Conservation (phyloP, 2,113 vertebrate genomes). For the Cavia porcellus region DNA sequence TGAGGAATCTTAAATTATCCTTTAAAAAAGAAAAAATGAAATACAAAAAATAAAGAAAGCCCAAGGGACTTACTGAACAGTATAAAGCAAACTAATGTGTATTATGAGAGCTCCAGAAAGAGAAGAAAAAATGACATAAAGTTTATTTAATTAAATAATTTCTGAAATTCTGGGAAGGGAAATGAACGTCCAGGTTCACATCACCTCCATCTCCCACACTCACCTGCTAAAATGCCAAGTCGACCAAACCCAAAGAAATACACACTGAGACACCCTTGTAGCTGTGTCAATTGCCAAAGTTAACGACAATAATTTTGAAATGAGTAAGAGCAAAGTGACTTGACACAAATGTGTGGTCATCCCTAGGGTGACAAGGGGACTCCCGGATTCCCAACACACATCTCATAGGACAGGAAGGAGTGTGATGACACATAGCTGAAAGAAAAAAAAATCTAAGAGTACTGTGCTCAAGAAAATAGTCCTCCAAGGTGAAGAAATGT, state of each 20-base stretch:
- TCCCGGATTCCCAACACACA: background rate
- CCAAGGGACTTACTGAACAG: background rate
- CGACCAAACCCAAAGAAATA: background rate
- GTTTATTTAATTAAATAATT: background rate
- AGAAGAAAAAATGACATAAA: background rate
- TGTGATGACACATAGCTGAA: background rate
- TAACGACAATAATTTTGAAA: background rate
- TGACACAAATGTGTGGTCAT: background rate
- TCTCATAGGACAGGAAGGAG: background rate
- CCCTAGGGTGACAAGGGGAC: background rate
- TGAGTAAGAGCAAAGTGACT: background rate
- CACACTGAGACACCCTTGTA: background rate
- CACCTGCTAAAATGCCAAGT: background rate
- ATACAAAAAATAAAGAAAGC: background rate
- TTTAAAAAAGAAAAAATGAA: background rate
- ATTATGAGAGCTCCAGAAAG: background rate
- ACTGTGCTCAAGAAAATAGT: background rate
- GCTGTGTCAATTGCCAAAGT: background rate
- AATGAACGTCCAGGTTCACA: background rate
- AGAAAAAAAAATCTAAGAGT: background rate
- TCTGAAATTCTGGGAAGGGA: background rate
- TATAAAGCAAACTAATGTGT: background rate
- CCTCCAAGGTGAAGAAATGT: background rate
- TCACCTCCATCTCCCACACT: background rate
- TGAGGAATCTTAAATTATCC: background rate